These are phyloP conservation scores for Paramacrobiotus metropolitanus DNA, from an alignment of 1,140 invertebrate species.

Conservation along the genomic window DNA sequence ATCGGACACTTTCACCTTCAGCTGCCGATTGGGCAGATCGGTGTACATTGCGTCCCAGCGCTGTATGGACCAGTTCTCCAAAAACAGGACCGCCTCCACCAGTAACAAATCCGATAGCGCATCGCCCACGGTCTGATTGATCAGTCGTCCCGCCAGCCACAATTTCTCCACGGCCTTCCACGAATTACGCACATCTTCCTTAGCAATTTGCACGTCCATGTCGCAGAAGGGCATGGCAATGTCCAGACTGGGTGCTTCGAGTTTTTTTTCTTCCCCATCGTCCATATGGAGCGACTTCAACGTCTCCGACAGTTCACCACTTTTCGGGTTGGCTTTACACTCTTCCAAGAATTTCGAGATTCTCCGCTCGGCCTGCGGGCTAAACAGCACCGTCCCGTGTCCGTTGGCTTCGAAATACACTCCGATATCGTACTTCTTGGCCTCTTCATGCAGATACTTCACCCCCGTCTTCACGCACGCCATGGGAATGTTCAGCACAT, in stretches of 20 bases:
- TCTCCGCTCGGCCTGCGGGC: constrained; percentile 21
- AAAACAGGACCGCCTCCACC: constrained; percentile 66
- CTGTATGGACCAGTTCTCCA: constrained; percentile 44
- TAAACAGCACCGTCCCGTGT: constrained; percentile 54
- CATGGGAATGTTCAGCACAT: constrained; percentile 45
- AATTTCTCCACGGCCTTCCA: constrained; percentile 33
- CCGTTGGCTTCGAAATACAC: constrained; percentile 99
- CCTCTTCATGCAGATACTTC: constrained; percentile 83
- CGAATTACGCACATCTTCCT: neutral
- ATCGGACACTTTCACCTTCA: constrained; percentile 54
- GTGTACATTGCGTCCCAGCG: constrained; percentile 56
- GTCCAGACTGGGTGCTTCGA: no score
- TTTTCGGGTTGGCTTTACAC: no score
- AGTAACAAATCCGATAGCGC: constrained; percentile 82
- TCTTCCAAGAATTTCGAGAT: neutral
- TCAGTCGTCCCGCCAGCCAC: constrained; percentile 46
- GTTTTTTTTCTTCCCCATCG: no score
- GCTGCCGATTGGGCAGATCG: constrained; percentile 62
- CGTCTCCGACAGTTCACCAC: no score
- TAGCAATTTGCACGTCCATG: neutral
- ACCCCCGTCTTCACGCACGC: constrained; percentile 82
- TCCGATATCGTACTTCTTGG: constrained; percentile 71
- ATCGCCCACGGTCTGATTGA: constrained; percentile 67
- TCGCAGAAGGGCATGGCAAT: neutral
- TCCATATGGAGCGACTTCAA: no score